Evolutionary conservation across 1,140 invertebrate species (phyloP).

Genomic region (Nymphalis io): DNA sequence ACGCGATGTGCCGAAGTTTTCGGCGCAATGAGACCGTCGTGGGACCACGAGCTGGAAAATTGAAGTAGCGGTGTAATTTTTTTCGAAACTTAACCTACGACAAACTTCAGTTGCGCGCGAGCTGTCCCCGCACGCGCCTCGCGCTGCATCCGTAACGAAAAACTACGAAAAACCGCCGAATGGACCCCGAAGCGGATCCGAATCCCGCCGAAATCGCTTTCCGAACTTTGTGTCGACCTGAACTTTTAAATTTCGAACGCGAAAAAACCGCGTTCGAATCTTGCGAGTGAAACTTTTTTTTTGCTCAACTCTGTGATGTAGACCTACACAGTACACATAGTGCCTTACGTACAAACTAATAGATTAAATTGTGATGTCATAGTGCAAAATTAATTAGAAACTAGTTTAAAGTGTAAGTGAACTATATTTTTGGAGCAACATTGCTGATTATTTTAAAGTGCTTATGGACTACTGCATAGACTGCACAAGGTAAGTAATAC

Average conservation of each 20-base stretch:
- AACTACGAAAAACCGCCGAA: constrained; percentile 60
- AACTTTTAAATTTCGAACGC: constrained; percentile 58
- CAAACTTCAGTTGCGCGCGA: constrained; percentile 76
- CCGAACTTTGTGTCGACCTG: constrained; percentile 46
- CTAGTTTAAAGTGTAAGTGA: constrained; percentile 48
- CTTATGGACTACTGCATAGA: constrained; percentile 65
- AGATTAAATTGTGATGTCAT: constrained; percentile 65
- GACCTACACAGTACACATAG: constrained; percentile 46
- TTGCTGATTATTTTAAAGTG: constrained; percentile 27
- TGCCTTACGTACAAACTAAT: constrained; percentile 69
- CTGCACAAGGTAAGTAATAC: constrained; percentile 52
- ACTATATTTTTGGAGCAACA: constrained; percentile 46
- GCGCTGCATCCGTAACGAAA: constrained; percentile 47
- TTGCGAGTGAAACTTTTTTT: constrained; percentile 58
- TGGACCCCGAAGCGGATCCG: constrained; percentile 49
- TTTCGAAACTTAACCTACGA: constrained; percentile 74
- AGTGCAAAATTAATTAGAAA: constrained; percentile 69
- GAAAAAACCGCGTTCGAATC: constrained; percentile 43
- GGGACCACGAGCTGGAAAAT: constrained; percentile 59
- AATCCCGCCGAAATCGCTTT: constrained; percentile 50
- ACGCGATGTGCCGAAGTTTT: constrained; percentile 46
- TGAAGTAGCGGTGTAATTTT: constrained; percentile 68
- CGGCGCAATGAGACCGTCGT: constrained; percentile 56
- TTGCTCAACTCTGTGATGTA: constrained; percentile 78
- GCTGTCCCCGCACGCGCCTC: constrained; percentile 67